Base-by-base conservation (phyloP, 92 coral and sea anemone genomes). In the Zoanthus sansibaricus region DNA sequence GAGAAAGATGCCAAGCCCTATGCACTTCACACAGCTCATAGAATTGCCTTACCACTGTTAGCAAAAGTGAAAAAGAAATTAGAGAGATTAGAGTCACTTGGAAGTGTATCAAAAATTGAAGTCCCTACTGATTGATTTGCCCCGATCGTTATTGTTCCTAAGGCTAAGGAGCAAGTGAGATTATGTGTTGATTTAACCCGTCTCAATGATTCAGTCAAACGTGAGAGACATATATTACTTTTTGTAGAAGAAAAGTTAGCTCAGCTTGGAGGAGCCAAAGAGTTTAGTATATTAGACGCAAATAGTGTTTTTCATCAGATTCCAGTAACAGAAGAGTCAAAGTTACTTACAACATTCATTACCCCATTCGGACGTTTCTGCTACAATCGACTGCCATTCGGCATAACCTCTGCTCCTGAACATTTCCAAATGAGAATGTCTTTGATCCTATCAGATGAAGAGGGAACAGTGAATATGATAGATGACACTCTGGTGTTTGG, bases 51-150 rank as follows among this genome's bases (percentile, higher is more conserved):
- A 31, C 90, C 86, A 42, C 68, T 56, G 32, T 45, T 87, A 51
- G 52, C 86, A 13, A 87, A 87, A 51, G 86, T 87, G 44, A 87
- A 87, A 32, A 59, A 64, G 30, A 86, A 79, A 45, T 86, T 87
- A 9, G 87, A 78, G 56, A 20, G 87, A 55, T 56, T 87, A 18
- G 88, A 84, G 18, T 45, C 83, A 46, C 70, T 84, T 11, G 72
- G 66, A 12, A 82, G 72, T 14, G 56, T 51, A 51, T 51, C 56
- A 51, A 51, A 51, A 51, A 2, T 51, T 51, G 56, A 51, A 67
- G 87, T 71, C 7, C 83, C 73, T 18, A 86, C 89, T 46, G 87
- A 86, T 54, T 86, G 89, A 86, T 86, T 77, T 77, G 89, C 89
- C 15, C 86, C 73, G 47, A 77, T 86, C 25, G 86, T 86, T 4